A percentile compares a stretch with the other conserved stretches of the same genome.
Evolutionary conservation across 2,888 invertebrate genomes (phyloP).

Genomic region (Pilophorus perplexus): DNA sequence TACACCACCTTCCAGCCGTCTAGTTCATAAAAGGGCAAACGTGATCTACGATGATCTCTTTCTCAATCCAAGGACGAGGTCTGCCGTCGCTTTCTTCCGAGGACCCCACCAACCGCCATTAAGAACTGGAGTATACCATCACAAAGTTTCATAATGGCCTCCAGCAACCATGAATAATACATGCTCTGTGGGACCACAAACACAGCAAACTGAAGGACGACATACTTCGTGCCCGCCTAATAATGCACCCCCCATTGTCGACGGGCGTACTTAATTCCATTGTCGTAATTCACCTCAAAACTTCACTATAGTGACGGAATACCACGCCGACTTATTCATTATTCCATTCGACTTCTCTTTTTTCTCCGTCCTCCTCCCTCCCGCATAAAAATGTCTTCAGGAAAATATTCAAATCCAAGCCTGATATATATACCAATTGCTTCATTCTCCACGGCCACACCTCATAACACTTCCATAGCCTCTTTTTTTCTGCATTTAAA

Average conservation of each 20-base stretch:
- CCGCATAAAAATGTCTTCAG: background rate
- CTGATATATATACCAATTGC: background rate
- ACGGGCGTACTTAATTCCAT: background rate
- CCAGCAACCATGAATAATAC: slow-evolving; percentile 5
- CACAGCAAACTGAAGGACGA: background rate
- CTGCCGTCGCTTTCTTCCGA: no score
- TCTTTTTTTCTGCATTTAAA: slow-evolving; percentile 16
- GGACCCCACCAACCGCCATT: no score
- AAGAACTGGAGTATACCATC: no score
- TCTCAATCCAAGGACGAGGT: no score
- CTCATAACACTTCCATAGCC: background rate
- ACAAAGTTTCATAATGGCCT: no score
- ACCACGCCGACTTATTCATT: background rate
- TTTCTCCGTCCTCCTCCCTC: background rate
- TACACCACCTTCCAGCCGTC: no score
- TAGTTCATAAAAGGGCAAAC: no score
- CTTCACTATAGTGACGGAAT: background rate
- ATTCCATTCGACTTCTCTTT: background rate
- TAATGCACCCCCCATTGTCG: background rate
- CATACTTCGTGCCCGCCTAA: background rate
- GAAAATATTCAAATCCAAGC: background rate
- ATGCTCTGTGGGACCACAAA: background rate
- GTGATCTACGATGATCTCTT: no score
- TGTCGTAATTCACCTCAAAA: background rate
- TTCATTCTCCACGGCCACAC: background rate